Percentiles rank a stretch among this genome's conserved stretches.
These are phyloP conservation scores for Patella depressa DNA, from an alignment of 2,888 invertebrate genomes.

Conservation along the genomic window DNA sequence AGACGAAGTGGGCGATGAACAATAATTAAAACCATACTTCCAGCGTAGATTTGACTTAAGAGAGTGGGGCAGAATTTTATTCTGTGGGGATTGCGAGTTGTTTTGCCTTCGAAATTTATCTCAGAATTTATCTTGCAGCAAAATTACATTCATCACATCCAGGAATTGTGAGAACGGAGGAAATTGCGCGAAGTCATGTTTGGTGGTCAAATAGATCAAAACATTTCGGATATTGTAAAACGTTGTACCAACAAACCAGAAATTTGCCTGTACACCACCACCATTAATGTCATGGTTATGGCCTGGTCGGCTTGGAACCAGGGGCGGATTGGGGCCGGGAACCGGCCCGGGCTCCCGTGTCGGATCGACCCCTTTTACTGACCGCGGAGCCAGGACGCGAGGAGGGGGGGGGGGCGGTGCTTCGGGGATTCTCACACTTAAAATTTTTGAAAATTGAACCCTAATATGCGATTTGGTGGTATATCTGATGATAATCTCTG, in stretches of 20 bases:
- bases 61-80: constrained; percentile 11
- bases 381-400: no score
- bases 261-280: not conserved
- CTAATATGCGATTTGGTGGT: no score
- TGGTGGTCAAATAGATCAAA: constrained; percentile 13
- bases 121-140: not conserved
- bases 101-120: not conserved
- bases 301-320: constrained; percentile 50
- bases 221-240: not conserved
- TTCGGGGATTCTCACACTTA: no score
- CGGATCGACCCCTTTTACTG: no score
- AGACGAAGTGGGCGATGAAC: constrained; percentile 13
- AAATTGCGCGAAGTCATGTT: constrained; percentile 10
- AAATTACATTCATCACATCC: not conserved
- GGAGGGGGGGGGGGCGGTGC: no score
- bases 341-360: no score
- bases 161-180: constrained; percentile 11
- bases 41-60: constrained; percentile 4
- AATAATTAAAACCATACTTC: constrained; percentile 14
- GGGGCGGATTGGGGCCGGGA: no score
- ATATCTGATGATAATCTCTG: no score
- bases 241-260: constrained; percentile 15
- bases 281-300: constrained; percentile 16
- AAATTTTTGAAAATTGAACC: no score
- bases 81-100: constrained; percentile 10